Percentiles rank a stretch among this genome's conserved stretches.
These are phyloP conservation scores for Setipinna tenuifilis DNA, from an alignment of 2,797 vertebrate genomes.

Conservation along the genomic window DNA sequence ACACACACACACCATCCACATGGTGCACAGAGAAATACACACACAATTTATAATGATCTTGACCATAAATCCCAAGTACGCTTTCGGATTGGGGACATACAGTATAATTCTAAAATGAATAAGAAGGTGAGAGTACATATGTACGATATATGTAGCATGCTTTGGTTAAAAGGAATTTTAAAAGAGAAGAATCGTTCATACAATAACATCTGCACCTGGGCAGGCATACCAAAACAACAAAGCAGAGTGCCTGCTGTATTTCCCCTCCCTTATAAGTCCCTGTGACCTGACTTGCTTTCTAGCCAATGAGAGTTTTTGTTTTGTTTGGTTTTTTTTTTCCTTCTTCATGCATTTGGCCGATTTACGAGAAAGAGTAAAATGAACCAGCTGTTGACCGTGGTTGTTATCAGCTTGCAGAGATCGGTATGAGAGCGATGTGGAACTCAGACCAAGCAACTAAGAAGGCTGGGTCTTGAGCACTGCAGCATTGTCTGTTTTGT, in stretches of 20 bases:
- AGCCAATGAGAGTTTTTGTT: background rate
- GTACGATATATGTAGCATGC: too few species aligned
- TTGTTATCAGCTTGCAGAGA: background rate
- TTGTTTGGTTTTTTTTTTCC: background rate
- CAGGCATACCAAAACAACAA: too few species aligned
- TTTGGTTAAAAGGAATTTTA: too few species aligned
- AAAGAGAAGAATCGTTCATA: too few species aligned
- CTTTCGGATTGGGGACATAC: too few species aligned
- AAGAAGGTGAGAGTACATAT: too few species aligned
- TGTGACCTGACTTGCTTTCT: background rate
- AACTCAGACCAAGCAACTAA: background rate
- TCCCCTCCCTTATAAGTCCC: background rate
- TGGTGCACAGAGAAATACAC: too few species aligned
- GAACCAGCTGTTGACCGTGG: background rate
- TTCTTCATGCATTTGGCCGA: background rate
- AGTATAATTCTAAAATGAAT: too few species aligned
- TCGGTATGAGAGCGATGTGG: background rate
- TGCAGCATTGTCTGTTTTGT: background rate
- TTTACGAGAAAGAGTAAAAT: background rate
- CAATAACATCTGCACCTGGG: too few species aligned
- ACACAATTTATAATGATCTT: too few species aligned
- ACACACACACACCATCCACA: slow-evolving; percentile 11
- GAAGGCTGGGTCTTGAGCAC: background rate
- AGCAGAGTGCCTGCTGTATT: background rate
- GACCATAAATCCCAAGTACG: too few species aligned